Evolutionary conservation across 1,140 invertebrate genomes (phyloP).

Genomic region (Mya arenaria): DNA sequence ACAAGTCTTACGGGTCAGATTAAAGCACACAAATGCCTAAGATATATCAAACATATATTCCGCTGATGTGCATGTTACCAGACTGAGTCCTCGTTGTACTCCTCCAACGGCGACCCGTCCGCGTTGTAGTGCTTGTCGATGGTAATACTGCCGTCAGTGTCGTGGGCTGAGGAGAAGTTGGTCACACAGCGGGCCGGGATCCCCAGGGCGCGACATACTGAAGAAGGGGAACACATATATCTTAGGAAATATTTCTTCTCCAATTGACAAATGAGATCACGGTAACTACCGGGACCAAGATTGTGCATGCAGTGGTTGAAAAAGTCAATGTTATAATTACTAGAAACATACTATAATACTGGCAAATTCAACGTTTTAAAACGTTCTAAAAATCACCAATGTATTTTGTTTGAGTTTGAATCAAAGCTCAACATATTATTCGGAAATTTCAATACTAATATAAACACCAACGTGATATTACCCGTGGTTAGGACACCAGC

Average conservation of each 20-base stretch:
- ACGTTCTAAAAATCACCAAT: not conserved
- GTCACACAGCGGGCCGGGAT: conserved; percentile 93
- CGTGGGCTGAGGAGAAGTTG: conserved; percentile 95
- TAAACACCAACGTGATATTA: conserved; percentile 77
- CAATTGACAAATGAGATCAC: too few relatives aligned
- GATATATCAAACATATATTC: too few relatives aligned
- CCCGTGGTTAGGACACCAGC: conserved; percentile 92
- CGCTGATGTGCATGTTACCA: too few relatives aligned
- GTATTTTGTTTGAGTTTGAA: too few relatives aligned
- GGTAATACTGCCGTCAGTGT: conserved; percentile 94
- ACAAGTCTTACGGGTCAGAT: too few relatives aligned
- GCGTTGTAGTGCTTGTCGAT: conserved; percentile 91
- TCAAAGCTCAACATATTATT: too few relatives aligned
- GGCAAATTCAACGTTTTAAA: not conserved
- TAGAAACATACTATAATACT: not conserved
- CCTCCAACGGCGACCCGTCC: not conserved
- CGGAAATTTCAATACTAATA: too few relatives aligned
- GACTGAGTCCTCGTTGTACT: conserved; percentile 57
- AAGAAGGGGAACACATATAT: conserved; percentile 7
- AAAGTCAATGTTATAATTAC: too few relatives aligned
- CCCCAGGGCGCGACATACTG: conserved; percentile 93
- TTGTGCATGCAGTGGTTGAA: too few relatives aligned
- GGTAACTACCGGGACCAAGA: too few relatives aligned
- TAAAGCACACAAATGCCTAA: too few relatives aligned
- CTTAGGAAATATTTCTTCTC: too few relatives aligned